A percentile compares a stretch with the other conserved stretches of the same genome.
phyloP scores from a whole-genome alignment of 1,140 invertebrate species.

The Adoxophyes honmai region DNA sequence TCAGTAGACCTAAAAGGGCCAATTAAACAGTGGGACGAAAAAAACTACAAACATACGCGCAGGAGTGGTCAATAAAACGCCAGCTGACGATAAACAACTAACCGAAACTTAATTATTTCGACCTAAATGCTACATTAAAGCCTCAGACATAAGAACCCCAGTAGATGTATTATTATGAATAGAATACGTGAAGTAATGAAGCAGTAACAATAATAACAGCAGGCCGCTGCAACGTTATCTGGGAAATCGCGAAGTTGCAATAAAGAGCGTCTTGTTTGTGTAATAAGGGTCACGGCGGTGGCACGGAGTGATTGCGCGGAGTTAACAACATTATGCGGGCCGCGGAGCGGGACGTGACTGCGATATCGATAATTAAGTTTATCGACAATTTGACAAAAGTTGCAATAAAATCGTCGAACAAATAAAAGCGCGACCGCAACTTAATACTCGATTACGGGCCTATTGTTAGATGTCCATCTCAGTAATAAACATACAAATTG shows the following conservation, averaged over 20 bases:
- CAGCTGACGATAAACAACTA: constrained; percentile 2
- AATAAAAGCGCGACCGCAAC: no score
- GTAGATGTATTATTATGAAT: neutral
- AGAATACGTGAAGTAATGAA: constrained; percentile 4
- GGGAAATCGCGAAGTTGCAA: neutral
- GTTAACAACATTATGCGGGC: constrained; percentile 10
- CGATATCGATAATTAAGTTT: neutral
- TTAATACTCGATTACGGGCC: no score
- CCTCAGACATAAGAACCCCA: neutral
- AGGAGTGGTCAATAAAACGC: neutral
- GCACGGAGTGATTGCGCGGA: neutral
- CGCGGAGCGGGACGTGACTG: neutral
- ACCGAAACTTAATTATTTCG: neutral
- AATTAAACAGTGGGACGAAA: no score
- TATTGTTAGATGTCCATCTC: no score
- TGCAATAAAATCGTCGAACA: no score
- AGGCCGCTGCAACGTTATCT: neutral
- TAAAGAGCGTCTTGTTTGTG: neutral
- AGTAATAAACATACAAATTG: no score
- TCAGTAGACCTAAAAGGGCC: no score
- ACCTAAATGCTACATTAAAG: neutral
- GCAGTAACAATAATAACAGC: constrained; percentile 5
- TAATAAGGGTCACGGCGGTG: neutral
- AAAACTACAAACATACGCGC: no score
- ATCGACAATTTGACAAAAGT: no score